Base-by-base conservation (phyloP, 2,888 invertebrate genomes). In the Prenolepis imparis region DNA sequence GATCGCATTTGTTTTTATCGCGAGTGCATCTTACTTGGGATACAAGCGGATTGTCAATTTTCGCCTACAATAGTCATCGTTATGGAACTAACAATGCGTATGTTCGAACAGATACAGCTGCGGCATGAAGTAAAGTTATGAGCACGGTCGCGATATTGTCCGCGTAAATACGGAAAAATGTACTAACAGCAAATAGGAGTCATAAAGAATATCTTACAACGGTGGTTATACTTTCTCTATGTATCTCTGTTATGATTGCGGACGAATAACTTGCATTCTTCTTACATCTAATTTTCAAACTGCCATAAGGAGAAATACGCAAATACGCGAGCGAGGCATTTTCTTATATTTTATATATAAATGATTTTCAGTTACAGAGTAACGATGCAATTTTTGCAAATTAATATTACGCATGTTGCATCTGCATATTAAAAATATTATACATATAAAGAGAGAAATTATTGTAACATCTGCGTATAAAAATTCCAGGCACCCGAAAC, bases 91-190 rank as follows among this genome's bases (percentile, higher is more conserved):
- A 57, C 57, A 78, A 72, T 78, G 41, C 70, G 41, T 41, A 41
- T 15, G 21, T 18, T 72, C 41, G 41, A 78, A 77, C 55, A 55
- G 48, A 75, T 24, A 24, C 55, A 57, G 32, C 41, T 72, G 41
- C 41, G 72, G 41, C 21, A 57, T 72, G 24, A 57, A 78, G 41
- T 78, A 57, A 78, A 78, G 59, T 78, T 72, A 78, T 72, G 57
- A 8, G 57, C 41, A 44, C 21, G 32, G 55, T n/a, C 57, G 28
- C 44, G 18, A 32, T 21, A 72, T 72, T 57, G 72, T 70, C 41
- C 15, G 18, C 70, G 77, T 72, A 78, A 70, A 78, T 72, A 57
- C 78, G 32, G 57, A 32, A 72, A 78, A 59, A 78, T 78, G 41
- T 57, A 44, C 78, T 41, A 75, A 28, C 15, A 15, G 41, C 28